Evolutionary conservation across 2,888 invertebrate genomes (phyloP).

Genomic region (Rhodophaea formosa): DNA sequence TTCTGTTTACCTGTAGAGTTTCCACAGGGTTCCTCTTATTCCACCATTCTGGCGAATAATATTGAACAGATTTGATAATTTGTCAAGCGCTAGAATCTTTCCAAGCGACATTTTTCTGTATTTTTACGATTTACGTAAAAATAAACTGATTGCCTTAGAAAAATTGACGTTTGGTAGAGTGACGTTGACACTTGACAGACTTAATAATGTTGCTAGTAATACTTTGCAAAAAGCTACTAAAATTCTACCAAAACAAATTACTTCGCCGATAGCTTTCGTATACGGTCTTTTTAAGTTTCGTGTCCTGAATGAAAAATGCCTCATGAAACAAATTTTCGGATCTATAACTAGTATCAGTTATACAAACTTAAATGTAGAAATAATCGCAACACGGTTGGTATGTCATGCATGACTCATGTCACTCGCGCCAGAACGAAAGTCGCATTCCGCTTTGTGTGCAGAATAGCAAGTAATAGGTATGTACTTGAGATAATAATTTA

Average conservation of each 20-base stretch:
- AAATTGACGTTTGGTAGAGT: neutral
- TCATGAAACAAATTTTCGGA: too few species aligned
- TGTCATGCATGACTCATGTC: too few species aligned
- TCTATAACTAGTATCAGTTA: too few species aligned
- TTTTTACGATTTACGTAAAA: constrained; percentile 16
- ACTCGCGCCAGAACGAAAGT: too few species aligned
- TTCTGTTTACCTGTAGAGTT: constrained; percentile 85
- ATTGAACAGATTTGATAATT: constrained; percentile 82
- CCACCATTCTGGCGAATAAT: constrained; percentile 89
- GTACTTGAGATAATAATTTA: too few species aligned
- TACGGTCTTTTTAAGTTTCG: too few species aligned
- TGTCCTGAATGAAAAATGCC: too few species aligned
- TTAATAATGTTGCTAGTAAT: neutral
- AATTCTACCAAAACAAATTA: neutral
- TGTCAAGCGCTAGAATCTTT: constrained; percentile 87
- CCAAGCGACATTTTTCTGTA: constrained; percentile 73
- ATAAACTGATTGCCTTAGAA: neutral
- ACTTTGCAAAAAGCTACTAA: neutral
- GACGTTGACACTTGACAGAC: neutral
- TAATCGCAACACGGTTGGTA: too few species aligned
- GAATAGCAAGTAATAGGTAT: too few species aligned
- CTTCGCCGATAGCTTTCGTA: too few species aligned
- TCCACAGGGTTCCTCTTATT: constrained; percentile 82
- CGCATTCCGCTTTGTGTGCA: too few species aligned
- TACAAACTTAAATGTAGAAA: too few species aligned